phyloP scores from a whole-genome alignment of 2,113 vertebrate genomes.

The Cyphomyrus discorhynchus region DNA sequence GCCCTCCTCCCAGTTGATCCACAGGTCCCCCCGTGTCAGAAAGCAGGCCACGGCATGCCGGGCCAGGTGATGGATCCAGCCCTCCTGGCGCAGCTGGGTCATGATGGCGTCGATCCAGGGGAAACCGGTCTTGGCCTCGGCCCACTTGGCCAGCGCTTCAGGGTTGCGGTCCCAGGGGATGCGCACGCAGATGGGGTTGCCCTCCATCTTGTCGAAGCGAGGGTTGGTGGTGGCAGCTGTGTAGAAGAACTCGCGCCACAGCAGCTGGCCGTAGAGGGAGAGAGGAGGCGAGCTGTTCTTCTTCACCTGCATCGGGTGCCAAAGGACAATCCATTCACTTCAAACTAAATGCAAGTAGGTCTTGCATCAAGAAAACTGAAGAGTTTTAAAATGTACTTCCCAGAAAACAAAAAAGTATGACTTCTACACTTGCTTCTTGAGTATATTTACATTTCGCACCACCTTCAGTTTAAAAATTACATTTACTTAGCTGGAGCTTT shows the following conservation, averaged over 20 bases:
- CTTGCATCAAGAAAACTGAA: neutral
- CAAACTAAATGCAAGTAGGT: neutral
- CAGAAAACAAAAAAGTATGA: neutral
- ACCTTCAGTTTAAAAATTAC: neutral
- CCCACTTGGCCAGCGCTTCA: conserved; percentile 46
- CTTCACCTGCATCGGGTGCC: conserved; percentile 26
- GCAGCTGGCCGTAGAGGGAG: conserved; percentile 45
- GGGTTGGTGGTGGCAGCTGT: conserved; percentile 46
- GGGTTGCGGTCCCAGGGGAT: conserved; percentile 49
- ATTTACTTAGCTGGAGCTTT: neutral
- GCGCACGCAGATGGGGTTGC: conserved; percentile 48
- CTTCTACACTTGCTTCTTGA: neutral
- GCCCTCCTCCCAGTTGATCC: conserved; percentile 52
- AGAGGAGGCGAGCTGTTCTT: conserved; percentile 40
- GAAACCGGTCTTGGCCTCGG: conserved; percentile 44
- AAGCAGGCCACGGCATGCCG: conserved; percentile 47
- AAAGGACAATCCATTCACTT: neutral
- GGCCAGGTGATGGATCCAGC: conserved; percentile 47
- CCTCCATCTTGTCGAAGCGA: conserved; percentile 46
- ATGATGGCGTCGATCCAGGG: conserved; percentile 52
- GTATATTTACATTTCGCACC: neutral
- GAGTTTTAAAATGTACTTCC: neutral
- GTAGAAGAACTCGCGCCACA: conserved; percentile 51
- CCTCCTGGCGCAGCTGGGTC: conserved; percentile 45
- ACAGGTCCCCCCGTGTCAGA: conserved; percentile 45